Conservation (phyloP, 2,113 vertebrate species). For the Axis porcinus region DNA sequence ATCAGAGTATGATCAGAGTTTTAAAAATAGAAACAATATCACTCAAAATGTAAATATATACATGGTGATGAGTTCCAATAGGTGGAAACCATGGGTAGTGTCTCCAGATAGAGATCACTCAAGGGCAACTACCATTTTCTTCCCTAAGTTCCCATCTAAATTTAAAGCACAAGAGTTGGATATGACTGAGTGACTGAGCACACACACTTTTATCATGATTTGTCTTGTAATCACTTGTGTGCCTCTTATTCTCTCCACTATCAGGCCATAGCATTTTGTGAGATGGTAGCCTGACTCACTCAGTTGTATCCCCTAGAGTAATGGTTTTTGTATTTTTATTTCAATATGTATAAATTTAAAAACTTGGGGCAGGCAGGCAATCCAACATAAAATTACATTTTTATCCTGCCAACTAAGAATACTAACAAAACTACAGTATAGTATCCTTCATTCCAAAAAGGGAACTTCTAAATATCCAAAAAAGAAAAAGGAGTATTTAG, state of each 20-base stretch:
- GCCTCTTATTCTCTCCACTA: background rate
- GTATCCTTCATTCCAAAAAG: background rate
- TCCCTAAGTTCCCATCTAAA: background rate
- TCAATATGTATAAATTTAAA: background rate
- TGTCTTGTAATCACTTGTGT: background rate
- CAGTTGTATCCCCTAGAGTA: background rate
- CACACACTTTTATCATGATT: background rate
- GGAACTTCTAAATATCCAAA: background rate
- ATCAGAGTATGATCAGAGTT: background rate
- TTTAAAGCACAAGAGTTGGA: background rate
- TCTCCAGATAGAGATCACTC: background rate
- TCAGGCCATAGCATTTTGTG: background rate
- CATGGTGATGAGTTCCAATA: background rate
- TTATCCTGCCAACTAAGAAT: background rate
- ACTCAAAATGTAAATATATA: background rate
- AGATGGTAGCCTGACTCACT: background rate
- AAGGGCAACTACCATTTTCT: background rate
- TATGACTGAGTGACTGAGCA: background rate
- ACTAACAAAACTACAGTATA: background rate
- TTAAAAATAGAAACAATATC: background rate
- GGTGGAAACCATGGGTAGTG: background rate
- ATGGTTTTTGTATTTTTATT: background rate
- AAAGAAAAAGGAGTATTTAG: background rate
- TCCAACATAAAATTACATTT: background rate
- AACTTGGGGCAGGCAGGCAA: background rate